These are phyloP conservation scores for Myodes glareolus DNA, from an alignment of 2,113 vertebrate genomes.

Conservation along the genomic window DNA sequence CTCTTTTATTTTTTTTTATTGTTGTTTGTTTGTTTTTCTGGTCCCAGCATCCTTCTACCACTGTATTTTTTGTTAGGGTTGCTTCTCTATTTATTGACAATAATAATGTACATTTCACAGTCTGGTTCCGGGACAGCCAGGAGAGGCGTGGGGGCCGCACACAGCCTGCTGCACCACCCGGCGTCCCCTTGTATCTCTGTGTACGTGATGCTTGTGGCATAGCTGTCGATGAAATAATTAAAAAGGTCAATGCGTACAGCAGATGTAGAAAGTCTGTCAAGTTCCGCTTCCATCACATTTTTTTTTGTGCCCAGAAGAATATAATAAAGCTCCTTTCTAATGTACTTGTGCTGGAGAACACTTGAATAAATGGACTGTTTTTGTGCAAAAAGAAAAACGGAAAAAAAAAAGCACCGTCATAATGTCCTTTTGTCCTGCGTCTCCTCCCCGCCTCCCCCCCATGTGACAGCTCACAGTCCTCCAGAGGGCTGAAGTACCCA, in stretches of 20 bases:
- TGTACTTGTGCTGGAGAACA: constrained; percentile 99
- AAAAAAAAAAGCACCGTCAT: constrained; percentile 64
- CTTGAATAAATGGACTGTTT: constrained; percentile 99
- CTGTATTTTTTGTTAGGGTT: constrained; percentile 84
- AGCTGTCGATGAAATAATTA: constrained; percentile 93
- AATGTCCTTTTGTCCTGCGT: constrained; percentile 82
- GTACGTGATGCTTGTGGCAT: constrained; percentile 94
- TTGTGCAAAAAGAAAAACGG: constrained; percentile 90
- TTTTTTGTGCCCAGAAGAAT: constrained; percentile 91
- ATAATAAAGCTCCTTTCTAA: constrained; percentile 93
- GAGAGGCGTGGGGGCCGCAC: constrained; percentile 11
- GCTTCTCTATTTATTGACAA: constrained; percentile 93
- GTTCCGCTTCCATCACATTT: constrained; percentile 90
- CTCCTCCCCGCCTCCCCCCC: constrained; percentile 64
- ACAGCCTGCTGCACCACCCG: constrained; percentile 26
- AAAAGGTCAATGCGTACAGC: constrained; percentile 94
- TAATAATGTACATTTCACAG: constrained; percentile 92
- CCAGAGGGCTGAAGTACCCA: not conserved
- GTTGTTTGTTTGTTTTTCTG: constrained; percentile 42
- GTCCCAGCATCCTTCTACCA: constrained; percentile 79
- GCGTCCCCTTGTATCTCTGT: constrained; percentile 90
- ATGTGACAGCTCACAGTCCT: not conserved
- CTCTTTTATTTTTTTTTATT: not conserved
- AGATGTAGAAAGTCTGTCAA: constrained; percentile 95
- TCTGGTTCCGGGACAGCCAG: constrained; percentile 86